Evolutionary conservation across 2,888 invertebrate species (phyloP).

Genomic region (Halictus quadricinctus): DNA sequence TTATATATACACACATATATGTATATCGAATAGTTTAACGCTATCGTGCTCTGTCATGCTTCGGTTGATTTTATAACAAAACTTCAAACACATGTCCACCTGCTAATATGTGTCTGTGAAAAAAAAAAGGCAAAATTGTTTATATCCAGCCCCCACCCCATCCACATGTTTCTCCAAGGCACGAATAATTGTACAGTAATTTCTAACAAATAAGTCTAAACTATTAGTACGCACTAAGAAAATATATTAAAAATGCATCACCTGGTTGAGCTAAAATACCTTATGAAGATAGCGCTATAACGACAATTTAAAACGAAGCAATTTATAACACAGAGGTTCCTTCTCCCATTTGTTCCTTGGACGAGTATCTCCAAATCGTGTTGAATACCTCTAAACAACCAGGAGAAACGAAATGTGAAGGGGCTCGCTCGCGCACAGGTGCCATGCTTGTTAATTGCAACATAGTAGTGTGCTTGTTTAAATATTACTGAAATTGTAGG

Average conservation of each 20-base stretch:
- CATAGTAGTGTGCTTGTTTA: background rate
- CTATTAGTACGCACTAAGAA: conserved; percentile 19
- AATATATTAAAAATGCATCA: conserved; percentile 21
- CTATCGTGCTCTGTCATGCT: conserved; percentile 39
- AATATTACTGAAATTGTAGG: conserved; percentile 25
- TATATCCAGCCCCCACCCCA: conserved; percentile 21
- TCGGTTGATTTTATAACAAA: conserved; percentile 3
- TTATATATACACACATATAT: background rate
- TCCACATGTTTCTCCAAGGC: background rate
- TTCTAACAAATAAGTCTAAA: conserved; percentile 12
- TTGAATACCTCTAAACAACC: conserved; percentile 9
- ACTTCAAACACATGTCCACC: conserved; percentile 9
- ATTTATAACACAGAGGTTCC: conserved; percentile 10
- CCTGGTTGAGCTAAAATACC: conserved; percentile 36
- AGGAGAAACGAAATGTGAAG: conserved; percentile 11
- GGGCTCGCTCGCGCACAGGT: conserved; percentile 11
- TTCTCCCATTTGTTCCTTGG: conserved; percentile 21
- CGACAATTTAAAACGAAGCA: conserved; percentile 15
- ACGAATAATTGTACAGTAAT: conserved; percentile 5
- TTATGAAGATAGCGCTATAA: conserved; percentile 29
- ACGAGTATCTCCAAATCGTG: conserved; percentile 3
- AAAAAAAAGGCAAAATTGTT: conserved; percentile 38
- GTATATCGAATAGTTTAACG: background rate
- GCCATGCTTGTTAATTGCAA: conserved; percentile 18
- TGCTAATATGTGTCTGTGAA: conserved; percentile 47